phyloP scores from a whole-genome alignment of 2,888 invertebrate genomes.

The Mimumesa dahlbomi region DNA sequence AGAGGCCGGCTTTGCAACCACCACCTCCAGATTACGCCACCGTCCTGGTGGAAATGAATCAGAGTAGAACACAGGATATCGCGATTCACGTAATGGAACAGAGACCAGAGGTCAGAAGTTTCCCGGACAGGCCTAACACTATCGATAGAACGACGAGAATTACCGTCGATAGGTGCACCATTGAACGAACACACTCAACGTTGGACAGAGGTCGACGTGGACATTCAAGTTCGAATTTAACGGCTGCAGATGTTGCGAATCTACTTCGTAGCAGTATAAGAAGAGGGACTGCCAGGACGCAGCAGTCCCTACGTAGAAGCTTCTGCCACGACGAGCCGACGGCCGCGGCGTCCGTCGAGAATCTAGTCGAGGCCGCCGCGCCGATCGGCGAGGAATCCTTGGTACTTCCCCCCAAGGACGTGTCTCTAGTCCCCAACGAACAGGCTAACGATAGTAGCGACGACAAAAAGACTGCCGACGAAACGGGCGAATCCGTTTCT shows the following conservation, averaged over 20 bases:
- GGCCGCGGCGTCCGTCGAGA: slow-evolving; percentile 74
- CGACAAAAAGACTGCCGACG: slow-evolving; percentile 77
- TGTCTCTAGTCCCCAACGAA: slow-evolving; percentile 71
- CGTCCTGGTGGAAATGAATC: slow-evolving; percentile 84
- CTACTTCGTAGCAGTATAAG: slow-evolving; percentile 83
- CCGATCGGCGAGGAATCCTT: slow-evolving; percentile 77
- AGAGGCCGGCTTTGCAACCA: slow-evolving; percentile 77
- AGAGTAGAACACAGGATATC: slow-evolving; percentile 66
- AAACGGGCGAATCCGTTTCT: slow-evolving; percentile 76
- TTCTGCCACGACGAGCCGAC: slow-evolving; percentile 65
- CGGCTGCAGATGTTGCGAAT: slow-evolving; percentile 83
- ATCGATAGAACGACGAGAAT: slow-evolving; percentile 71
- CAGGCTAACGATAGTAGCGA: slow-evolving; percentile 61
- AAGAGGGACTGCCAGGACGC: slow-evolving; percentile 79
- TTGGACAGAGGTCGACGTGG: slow-evolving; percentile 65
- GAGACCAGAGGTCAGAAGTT: slow-evolving; percentile 57
- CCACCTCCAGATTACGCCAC: slow-evolving; percentile 85
- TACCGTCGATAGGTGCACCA: slow-evolving; percentile 55
- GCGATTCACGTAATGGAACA: slow-evolving; percentile 63
- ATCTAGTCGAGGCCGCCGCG: slow-evolving; percentile 78
- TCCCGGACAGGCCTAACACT: slow-evolving; percentile 65
- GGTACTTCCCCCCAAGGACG: slow-evolving; percentile 69
- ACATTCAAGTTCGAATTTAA: slow-evolving; percentile 81
- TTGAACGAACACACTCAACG: slow-evolving; percentile 71
- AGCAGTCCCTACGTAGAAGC: slow-evolving; percentile 72